These are phyloP conservation scores for Falcaria lacertinaria DNA, from an alignment of 2,888 invertebrate genomes.

Conservation along the genomic window DNA sequence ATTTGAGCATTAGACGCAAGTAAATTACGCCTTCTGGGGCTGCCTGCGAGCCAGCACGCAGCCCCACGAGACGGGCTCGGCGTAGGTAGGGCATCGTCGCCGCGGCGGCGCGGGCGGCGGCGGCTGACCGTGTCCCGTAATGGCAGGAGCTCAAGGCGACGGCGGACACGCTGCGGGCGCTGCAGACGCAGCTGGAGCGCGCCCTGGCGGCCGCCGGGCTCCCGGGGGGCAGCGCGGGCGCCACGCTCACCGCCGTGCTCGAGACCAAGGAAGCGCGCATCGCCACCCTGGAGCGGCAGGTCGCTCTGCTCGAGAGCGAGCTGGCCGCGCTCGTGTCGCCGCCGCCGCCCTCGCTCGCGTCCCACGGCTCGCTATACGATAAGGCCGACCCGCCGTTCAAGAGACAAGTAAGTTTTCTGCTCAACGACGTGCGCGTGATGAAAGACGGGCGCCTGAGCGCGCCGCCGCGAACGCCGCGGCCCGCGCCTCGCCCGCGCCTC, in stretches of 20 bases:
- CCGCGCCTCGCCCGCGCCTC: constrained; percentile 35
- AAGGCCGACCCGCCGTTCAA: constrained; percentile 84
- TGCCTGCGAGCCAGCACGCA: constrained; percentile 38
- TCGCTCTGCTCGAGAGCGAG: constrained; percentile 89
- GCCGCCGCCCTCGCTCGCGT: constrained; percentile 75
- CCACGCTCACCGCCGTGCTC: constrained; percentile 88
- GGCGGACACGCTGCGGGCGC: constrained; percentile 90
- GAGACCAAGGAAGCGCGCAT: constrained; percentile 93
- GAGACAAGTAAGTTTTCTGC: constrained; percentile 92
- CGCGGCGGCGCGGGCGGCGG: constrained; percentile 51
- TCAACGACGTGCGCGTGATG: constrained; percentile 88
- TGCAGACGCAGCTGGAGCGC: constrained; percentile 89
- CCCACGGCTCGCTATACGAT: constrained; percentile 81
- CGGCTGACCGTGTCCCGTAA: constrained; percentile 60
- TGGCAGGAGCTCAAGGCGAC: constrained; percentile 90
- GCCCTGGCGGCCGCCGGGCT: constrained; percentile 82
- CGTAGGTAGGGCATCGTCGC: constrained; percentile 47
- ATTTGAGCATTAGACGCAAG: constrained; percentile 62
- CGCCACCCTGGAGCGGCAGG: constrained; percentile 91
- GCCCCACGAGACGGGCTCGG: constrained; percentile 48
- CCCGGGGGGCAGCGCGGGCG: constrained; percentile 77
- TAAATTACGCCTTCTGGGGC: constrained; percentile 63
- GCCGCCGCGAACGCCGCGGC: constrained; percentile 33
- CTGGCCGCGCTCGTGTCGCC: constrained; percentile 76
- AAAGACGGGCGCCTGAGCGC: constrained; percentile 82